These are phyloP conservation scores for Typhlichthys subterraneus DNA, from an alignment of 2,797 vertebrate species.

Conservation along the genomic window DNA sequence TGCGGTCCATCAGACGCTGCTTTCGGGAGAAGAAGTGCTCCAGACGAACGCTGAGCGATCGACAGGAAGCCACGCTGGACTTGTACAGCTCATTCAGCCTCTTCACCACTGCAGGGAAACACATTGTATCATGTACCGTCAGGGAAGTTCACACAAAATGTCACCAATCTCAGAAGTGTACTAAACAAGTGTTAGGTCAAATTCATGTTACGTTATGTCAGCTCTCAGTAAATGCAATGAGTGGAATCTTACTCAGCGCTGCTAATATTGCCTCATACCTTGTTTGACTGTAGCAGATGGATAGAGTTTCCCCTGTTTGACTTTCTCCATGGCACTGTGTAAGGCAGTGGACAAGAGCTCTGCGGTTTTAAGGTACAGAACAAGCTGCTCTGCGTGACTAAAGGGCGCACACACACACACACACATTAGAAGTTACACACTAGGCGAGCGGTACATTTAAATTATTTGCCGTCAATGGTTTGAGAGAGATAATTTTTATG, in stretches of 20 bases:
- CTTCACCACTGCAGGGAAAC: slow-evolving; percentile 80
- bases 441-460: background rate
- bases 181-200: too few species aligned
- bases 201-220: too few species aligned
- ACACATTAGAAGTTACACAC: slow-evolving; percentile 20
- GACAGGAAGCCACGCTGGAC: slow-evolving; percentile 88
- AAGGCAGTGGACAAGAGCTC: slow-evolving; percentile 89
- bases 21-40: slow-evolving; percentile 93
- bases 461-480: too few species aligned
- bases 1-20: slow-evolving; percentile 93
- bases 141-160: too few species aligned
- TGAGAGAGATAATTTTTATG: too few species aligned
- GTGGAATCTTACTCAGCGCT: too few species aligned
- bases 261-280: slow-evolving; percentile 67
- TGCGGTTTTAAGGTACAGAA: slow-evolving; percentile 92
- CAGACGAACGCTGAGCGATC: slow-evolving; percentile 86
- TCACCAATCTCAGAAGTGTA: too few species aligned
- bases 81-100: slow-evolving; percentile 95
- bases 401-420: slow-evolving; percentile 9
- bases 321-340: slow-evolving; percentile 88
- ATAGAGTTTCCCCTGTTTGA: slow-evolving; percentile 90
- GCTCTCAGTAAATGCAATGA: too few species aligned
- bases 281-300: slow-evolving; percentile 94
- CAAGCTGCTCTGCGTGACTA: slow-evolving; percentile 94
- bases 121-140: background rate